Conservation (phyloP, 2,797 vertebrate genomes). For the Acanthiza pusilla region DNA sequence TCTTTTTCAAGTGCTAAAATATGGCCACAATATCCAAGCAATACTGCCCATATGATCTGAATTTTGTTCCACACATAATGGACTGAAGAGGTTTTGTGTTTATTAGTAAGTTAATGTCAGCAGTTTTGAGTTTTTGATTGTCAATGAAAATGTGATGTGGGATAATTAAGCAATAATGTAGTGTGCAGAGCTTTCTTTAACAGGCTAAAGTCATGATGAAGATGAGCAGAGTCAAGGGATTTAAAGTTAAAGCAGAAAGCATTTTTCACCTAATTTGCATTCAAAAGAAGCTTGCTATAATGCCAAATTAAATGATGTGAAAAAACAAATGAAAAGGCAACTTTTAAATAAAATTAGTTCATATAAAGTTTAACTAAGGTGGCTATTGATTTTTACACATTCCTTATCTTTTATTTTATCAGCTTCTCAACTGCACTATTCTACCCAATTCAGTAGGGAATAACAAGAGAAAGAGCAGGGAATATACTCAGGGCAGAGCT, state of each 20-base stretch:
- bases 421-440: background rate
- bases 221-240: slow-evolving; percentile 8
- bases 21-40: background rate
- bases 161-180: slow-evolving; percentile 49
- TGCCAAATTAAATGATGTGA: slow-evolving; percentile 26
- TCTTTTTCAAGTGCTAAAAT: background rate
- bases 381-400: background rate
- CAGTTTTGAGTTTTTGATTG: slow-evolving; percentile 28
- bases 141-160: background rate
- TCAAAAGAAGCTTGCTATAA: slow-evolving; percentile 28
- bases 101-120: slow-evolving; percentile 1
- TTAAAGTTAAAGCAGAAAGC: slow-evolving; percentile 28
- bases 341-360: slow-evolving; percentile 45
- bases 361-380: slow-evolving; percentile 20
- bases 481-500: background rate
- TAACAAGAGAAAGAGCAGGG: background rate
- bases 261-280: slow-evolving; percentile 55
- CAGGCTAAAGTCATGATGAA: slow-evolving; percentile 20
- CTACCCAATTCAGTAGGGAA: background rate
- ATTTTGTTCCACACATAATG: background rate
- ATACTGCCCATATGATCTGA: background rate
- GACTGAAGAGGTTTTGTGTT: background rate
- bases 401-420: background rate
- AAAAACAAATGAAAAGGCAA: slow-evolving; percentile 42
- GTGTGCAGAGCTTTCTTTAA: slow-evolving; percentile 1